Conservation (phyloP, 2,888 invertebrate genomes). For the Molorchus minor region DNA sequence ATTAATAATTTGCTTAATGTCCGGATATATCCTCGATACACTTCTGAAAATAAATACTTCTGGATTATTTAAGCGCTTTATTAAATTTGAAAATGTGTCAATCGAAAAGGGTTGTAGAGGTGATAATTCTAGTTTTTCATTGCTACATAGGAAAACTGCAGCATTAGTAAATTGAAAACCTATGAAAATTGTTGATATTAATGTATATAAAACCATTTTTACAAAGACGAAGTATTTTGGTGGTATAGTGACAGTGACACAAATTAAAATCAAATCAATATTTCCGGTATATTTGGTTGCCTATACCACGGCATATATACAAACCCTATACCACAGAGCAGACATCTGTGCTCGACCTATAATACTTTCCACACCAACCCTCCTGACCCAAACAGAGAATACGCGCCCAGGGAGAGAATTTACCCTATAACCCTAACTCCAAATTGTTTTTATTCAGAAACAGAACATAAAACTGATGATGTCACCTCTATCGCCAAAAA, state of each 20-base stretch:
- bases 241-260: slow-evolving; percentile 4
- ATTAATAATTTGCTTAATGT: slow-evolving; percentile 49
- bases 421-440: too few species aligned
- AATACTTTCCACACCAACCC: too few species aligned
- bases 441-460: too few species aligned
- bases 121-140: slow-evolving; percentile 53
- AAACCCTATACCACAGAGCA: too few species aligned
- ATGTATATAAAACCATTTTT: slow-evolving; percentile 1
- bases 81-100: slow-evolving; percentile 52
- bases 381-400: too few species aligned
- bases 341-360: too few species aligned
- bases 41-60: slow-evolving; percentile 54
- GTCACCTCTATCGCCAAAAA: too few species aligned
- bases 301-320: too few species aligned
- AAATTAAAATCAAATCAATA: slow-evolving; percentile 15
- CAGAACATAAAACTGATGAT: too few species aligned
- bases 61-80: slow-evolving; percentile 50
- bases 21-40: slow-evolving; percentile 44
- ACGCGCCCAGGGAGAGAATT: too few species aligned
- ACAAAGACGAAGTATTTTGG: too few species aligned
- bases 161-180: slow-evolving; percentile 40
- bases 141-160: slow-evolving; percentile 52
- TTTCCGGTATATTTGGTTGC: not conserved
- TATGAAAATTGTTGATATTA: slow-evolving; percentile 26
- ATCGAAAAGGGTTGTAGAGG: slow-evolving; percentile 55